Conservation (phyloP, 2,888 invertebrate species). For the Pristionchus arcanus region DNA sequence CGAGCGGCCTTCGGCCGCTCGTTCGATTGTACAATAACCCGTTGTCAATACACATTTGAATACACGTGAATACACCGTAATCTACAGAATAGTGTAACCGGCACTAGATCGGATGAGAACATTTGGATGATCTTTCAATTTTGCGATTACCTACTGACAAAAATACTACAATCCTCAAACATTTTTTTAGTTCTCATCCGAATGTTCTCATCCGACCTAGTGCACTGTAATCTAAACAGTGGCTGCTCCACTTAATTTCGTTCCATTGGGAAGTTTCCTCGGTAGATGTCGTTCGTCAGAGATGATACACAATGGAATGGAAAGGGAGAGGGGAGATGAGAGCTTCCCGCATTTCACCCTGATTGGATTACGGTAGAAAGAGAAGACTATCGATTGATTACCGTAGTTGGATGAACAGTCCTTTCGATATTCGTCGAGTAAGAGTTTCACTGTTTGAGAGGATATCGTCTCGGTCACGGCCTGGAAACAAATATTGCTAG, state of each 20-base stretch:
- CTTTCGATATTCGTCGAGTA: slow-evolving; percentile 19
- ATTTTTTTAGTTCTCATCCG: too few species aligned
- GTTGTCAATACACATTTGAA: background rate
- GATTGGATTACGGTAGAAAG: background rate
- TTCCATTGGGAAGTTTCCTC: slow-evolving; percentile 46
- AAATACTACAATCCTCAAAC: too few species aligned
- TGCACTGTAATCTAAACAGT: slow-evolving; percentile 43
- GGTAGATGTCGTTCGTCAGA: slow-evolving; percentile 39
- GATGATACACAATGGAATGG: slow-evolving; percentile 38
- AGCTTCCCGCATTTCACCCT: slow-evolving; percentile 49
- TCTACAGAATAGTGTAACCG: too few species aligned
- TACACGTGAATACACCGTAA: slow-evolving; percentile 11
- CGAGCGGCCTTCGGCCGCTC: too few species aligned
- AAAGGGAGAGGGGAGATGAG: slow-evolving; percentile 20
- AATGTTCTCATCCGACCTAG: too few species aligned
- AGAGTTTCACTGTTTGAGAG: slow-evolving; percentile 20
- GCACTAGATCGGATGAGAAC: too few species aligned
- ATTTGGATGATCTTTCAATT: too few species aligned
- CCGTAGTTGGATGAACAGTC: slow-evolving; percentile 44
- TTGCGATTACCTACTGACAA: too few species aligned
- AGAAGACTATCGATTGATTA: slow-evolving; percentile 1
- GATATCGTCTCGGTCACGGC: background rate
- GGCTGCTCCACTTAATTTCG: slow-evolving; percentile 53
- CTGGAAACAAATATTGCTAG: background rate
- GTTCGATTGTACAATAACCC: background rate